Conservation (phyloP, 1,140 invertebrate species). For the Drosophila orena region DNA sequence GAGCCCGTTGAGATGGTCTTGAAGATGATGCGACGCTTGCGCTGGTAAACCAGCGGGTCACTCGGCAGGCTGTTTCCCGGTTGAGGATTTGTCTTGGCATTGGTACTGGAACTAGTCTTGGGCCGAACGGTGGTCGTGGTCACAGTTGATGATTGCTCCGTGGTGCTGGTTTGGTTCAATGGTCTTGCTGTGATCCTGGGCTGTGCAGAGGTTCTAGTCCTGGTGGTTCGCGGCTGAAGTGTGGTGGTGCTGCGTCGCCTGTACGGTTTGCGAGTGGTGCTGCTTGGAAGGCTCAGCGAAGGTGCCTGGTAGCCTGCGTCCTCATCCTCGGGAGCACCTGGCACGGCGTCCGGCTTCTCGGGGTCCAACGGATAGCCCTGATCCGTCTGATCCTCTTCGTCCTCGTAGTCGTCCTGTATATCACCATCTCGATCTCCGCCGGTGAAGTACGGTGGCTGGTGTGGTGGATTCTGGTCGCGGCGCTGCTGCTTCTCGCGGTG, state of each 20-base stretch:
- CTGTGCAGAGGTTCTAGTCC: conserved; percentile 8
- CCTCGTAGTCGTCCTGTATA: conserved; percentile 63
- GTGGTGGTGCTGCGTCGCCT: conserved; percentile 30
- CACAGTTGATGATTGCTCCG: conserved; percentile 7
- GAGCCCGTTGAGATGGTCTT: conserved; percentile 77
- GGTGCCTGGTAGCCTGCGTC: conserved; percentile 40
- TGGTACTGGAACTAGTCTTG: not conserved
- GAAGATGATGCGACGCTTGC: conserved; percentile 76
- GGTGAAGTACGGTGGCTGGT: conserved; percentile 57
- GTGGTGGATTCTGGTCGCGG: conserved; percentile 45
- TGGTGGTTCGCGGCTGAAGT: conserved; percentile 46
- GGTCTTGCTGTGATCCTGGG: conserved; percentile 11
- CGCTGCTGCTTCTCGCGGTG: conserved; percentile 46
- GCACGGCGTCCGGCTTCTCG: conserved; percentile 56
- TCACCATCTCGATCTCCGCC: conserved; percentile 25
- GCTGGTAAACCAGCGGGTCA: conserved; percentile 64
- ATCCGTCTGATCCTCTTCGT: conserved; percentile 46
- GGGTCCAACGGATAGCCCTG: conserved; percentile 27
- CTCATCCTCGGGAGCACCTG: conserved; percentile 31
- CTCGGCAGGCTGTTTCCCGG: conserved; percentile 21
- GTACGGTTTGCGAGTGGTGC: conserved; percentile 14
- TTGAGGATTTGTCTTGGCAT: conserved; percentile 1
- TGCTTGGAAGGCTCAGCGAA: conserved; percentile 7
- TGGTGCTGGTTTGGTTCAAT: conserved; percentile 30
- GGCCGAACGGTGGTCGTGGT: conserved; percentile 16